Evolutionary conservation across 2,797 vertebrate species (phyloP).

Genomic region (Bradypus variegatus): DNA sequence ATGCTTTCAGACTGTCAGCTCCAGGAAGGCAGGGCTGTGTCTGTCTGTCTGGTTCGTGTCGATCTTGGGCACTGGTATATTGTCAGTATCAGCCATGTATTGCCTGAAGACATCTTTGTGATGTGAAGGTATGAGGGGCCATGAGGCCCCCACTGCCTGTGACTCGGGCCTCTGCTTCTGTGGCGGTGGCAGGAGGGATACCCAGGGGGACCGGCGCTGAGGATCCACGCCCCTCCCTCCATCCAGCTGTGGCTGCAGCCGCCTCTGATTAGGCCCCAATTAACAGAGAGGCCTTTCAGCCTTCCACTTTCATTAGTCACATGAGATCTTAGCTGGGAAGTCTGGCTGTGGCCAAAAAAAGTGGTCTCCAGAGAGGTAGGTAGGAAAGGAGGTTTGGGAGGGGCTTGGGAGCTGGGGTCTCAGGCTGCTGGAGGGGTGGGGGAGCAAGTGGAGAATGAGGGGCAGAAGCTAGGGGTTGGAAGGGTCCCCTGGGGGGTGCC

Average conservation of each 20-base stretch:
- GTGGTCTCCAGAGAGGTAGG: not conserved
- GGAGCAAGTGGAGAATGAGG: fast-evolving
- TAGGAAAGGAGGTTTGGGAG: not conserved
- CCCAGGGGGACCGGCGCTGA: not conserved
- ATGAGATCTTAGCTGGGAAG: conserved; percentile 64
- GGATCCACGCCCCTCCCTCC: not conserved
- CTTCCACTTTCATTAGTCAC: conserved; percentile 81
- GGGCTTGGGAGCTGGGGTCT: not conserved
- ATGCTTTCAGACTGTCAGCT: not conserved
- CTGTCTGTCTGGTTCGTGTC: fast-evolving
- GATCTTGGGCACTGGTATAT: fast-evolving
- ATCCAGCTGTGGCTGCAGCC: conserved; percentile 75
- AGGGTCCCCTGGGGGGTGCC: not conserved
- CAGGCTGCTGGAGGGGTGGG: not conserved
- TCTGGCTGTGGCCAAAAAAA: conserved; percentile 55
- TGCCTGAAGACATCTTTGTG: not conserved
- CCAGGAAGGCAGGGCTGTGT: not conserved
- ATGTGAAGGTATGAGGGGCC: not conserved
- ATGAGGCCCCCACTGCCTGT: not conserved
- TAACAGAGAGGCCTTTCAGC: conserved; percentile 79
- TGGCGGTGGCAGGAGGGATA: not conserved
- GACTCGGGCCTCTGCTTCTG: not conserved
- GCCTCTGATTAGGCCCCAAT: conserved; percentile 80
- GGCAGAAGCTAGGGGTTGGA: not conserved
- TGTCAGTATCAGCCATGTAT: fast-evolving